Evolutionary conservation across 2,113 vertebrate species (phyloP).

Genomic region (Mobula birostris): DNA sequence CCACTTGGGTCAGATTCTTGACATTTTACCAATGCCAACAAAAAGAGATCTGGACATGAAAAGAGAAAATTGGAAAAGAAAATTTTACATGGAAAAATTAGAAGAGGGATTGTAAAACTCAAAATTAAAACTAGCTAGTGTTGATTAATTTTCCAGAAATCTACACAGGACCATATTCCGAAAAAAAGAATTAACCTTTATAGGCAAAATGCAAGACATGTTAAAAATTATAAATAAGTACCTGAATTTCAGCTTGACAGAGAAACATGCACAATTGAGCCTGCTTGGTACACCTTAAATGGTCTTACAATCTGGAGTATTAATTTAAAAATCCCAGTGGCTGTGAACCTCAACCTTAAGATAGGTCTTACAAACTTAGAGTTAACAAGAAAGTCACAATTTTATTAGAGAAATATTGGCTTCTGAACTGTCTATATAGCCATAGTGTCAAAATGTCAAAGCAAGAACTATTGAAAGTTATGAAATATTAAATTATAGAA

Average conservation of each 20-base stretch:
- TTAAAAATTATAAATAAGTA: background rate
- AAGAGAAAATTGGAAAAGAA: background rate
- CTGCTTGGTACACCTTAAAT: background rate
- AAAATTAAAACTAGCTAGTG: background rate
- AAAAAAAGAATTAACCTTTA: background rate
- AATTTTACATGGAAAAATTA: background rate
- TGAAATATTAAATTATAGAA: background rate
- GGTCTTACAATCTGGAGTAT: background rate
- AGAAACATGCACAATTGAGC: background rate
- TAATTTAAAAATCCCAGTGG: background rate
- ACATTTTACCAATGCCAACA: background rate
- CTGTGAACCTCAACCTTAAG: background rate
- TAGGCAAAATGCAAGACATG: background rate
- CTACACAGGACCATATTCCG: background rate
- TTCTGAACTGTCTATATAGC: background rate
- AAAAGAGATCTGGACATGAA: background rate
- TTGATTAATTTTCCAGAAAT: background rate
- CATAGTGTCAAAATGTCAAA: background rate
- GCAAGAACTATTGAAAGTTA: background rate
- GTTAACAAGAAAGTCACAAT: background rate
- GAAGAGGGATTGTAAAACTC: background rate
- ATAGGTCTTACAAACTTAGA: background rate
- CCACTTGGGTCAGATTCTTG: background rate
- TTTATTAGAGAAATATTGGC: background rate
- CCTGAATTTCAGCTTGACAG: background rate